Evolutionary conservation across 2,888 invertebrate genomes (phyloP), one percentile per base, ranked within the genome.

Genomic region (Glyphotaelius pellucidus): DNA sequence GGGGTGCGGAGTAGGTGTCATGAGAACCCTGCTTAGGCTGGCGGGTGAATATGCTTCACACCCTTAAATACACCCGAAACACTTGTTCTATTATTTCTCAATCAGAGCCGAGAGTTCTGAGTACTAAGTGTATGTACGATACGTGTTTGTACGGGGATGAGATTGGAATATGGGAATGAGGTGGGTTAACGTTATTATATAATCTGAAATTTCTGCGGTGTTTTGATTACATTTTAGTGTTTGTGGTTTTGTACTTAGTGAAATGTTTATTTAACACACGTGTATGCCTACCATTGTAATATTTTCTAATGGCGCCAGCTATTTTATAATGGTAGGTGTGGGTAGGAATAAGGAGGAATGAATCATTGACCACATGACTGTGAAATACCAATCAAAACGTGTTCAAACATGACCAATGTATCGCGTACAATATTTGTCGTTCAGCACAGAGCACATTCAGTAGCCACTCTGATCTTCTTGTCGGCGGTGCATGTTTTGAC

Each of bases 1-100:
- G 42, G 80, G 67, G 83, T 38, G 80, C 31, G 38, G 90, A 42
- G 91, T 47, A 91, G 88, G 92, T 92, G 92, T 92, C 92, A 92
- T 92, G 91, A 92, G 92, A 90, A 92, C 90, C 87, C 89, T 91
- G 91, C 87, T 91, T 90, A 89, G 87, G 87, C 83, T 90, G 80
- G 90, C 83, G 87, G 90, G 81, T 81, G 81, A 81, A 81, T 32
- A 32, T 81, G 81, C 32, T 81, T 81, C 67, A 25, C 67, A 67
- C 67, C 67, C 67, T 67, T 67, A 67, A 67, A 67, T 67, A 67
- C 67, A 67, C 67, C 67, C 67, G 67, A 67, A 67, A 67, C 67
- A 67, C 67, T 67, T 67, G 67, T 67, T 67, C 67, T 67, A 67
- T 67, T 67, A 67, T 67, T 67, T 67, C 67, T 67, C 67, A 67